phyloP scores from a whole-genome alignment of 2,113 vertebrate species.

The Eubucco bourcierii region DNA sequence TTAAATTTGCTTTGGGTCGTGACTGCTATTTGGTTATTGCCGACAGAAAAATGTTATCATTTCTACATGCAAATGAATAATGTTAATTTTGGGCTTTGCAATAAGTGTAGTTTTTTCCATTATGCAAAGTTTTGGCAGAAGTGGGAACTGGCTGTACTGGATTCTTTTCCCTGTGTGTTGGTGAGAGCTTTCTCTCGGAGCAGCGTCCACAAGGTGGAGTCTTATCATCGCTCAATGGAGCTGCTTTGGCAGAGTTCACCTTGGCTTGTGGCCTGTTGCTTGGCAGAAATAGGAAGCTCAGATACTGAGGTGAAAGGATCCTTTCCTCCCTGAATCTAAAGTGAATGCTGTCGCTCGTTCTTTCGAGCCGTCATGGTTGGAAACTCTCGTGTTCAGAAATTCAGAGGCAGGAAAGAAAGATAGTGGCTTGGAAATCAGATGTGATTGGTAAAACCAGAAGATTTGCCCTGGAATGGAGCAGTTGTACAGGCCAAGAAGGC shows the following conservation, averaged over 20 bases:
- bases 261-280: constrained; percentile 40
- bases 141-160: not conserved
- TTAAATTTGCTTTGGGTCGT: not conserved
- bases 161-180: not conserved
- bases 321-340: not conserved
- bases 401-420: not conserved
- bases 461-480: not conserved
- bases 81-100: not conserved
- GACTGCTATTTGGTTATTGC: not conserved
- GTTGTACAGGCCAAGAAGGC: not conserved
- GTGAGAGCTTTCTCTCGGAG: not conserved
- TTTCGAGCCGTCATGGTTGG: not conserved
- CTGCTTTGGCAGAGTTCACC: not conserved
- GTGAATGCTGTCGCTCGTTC: fast-evolving
- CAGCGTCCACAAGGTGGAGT: constrained; percentile 63
- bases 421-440: not conserved
- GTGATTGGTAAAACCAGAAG: not conserved
- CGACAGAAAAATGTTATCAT: not conserved
- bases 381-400: not conserved
- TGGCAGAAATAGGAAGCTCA: not conserved
- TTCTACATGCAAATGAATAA: not conserved
- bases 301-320: not conserved
- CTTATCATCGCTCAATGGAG: constrained; percentile 24
- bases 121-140: not conserved
- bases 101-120: not conserved